A percentile compares a stretch with the other conserved stretches of the same genome.
Conservation (phyloP, 2,888 invertebrate species). For the Gibbula magus region DNA sequence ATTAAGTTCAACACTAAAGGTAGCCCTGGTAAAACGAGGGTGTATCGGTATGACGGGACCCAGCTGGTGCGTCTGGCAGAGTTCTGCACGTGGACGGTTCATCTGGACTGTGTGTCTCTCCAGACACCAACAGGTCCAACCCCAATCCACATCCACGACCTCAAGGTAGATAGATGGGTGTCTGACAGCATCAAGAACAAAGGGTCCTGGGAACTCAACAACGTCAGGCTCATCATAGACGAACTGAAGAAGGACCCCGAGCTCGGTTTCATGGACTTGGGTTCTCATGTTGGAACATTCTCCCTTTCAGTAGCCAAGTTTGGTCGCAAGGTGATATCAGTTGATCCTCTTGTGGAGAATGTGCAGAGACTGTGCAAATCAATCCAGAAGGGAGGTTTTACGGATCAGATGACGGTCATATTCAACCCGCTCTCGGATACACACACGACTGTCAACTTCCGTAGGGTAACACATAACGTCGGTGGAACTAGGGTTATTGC, state of each 20-base stretch:
- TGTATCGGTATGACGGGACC: slow-evolving; percentile 1
- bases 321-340: slow-evolving; percentile 30
- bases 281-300: slow-evolving; percentile 27
- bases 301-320: slow-evolving; percentile 29
- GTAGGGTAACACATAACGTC: neutral
- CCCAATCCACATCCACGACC: slow-evolving; percentile 8
- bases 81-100: slow-evolving; percentile 20
- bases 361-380: slow-evolving; percentile 31
- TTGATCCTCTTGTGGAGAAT: slow-evolving; percentile 29
- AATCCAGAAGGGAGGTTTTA: slow-evolving; percentile 24
- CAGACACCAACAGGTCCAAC: neutral
- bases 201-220: neutral
- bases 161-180: neutral
- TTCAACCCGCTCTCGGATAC: slow-evolving; percentile 17
- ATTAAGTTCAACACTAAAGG: neutral
- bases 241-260: slow-evolving; percentile 16
- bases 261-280: slow-evolving; percentile 16
- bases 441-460: neutral
- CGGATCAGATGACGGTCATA: slow-evolving; percentile 19
- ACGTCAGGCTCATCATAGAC: neutral
- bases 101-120: neutral
- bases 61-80: neutral
- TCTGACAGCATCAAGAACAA: neutral
- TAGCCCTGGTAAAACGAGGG: neutral
- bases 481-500: neutral